Base-by-base conservation (phyloP, 2,797 vertebrate genomes). In the Mormyrops boulengeri region DNA sequence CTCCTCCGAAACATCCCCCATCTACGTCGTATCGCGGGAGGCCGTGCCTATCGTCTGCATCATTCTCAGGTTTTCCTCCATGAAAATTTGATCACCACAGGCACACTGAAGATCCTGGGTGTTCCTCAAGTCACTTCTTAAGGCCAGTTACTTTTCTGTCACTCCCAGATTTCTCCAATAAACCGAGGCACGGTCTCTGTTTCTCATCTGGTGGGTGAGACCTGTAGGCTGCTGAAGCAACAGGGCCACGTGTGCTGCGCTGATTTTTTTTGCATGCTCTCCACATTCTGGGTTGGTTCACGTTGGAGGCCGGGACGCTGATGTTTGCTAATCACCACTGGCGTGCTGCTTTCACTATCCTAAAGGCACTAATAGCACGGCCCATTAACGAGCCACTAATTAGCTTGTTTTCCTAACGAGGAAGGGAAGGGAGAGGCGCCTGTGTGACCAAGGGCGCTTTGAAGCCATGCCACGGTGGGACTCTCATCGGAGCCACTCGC, bases 331-430 rank as follows among this genome's bases (percentile, higher is more conserved):
- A 49, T 52, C 85, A 88, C 86, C 3, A 38, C 62, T 53, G 30
- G 88, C 77, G 3, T 89, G 89, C 89, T 88, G 60, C 91, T 92
- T 90, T 90, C 90, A 14, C 85, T 89, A 86, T 53, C 90, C 84
- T 82, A 91, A 88, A 88, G 92, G 90, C 91, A 91, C 92, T 93
- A 90, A 89, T 93, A 94, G 91, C 93, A 93, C 92, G 93, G 91
- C 60, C 92, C 92, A 93, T 94, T 94, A 95, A 93, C 91, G 91
- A 92, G 91, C 94, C 95, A 93, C 95, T 95, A 95, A 95, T 96
- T 94, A 94, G 93, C 92, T 92, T 94, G 93, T 94, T 95, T 95
- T 95, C 92, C 90, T 95, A 94, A 94, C 93, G 90, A 92, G 91
- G 90, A 94, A 93, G 92, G 92, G 91, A 93, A 89, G 92, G 90